Base-by-base conservation (phyloP, 2,797 vertebrate species). In the Dendrocincla fuliginosa region DNA sequence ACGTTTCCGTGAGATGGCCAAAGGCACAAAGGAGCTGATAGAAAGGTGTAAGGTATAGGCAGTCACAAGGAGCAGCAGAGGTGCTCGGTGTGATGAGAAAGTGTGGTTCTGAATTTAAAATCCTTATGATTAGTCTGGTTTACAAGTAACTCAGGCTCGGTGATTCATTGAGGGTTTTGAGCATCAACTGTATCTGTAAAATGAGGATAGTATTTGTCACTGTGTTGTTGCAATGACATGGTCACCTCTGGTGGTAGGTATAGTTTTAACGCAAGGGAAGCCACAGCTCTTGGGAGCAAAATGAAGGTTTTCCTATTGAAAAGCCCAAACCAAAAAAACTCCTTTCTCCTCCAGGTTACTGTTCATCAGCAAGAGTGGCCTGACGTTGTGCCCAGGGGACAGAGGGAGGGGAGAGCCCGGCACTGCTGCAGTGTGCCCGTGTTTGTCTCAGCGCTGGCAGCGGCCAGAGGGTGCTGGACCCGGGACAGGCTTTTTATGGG, bases 331-430 rank as follows among this genome's bases (percentile, higher is more conserved):
- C 27, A 27, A 74, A 25, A 24, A 27, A 70, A 8, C 15, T 67
- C 47, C 10, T 15, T 78, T 39, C 18, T 50, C 22, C 12, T 79
- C 7, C 15, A 61, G 17, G 22, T 32, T 20, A 15, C 9, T 57
- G 24, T 30, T 32, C 10, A 2, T 11, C 20, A 42, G n/a, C 5
- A 39, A 19, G 35, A 22, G 3, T 11, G 37, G 8, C 46, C 52
- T 30, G 27, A 20, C 8, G 8, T 65, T 24, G 10, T 0, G n/a
- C 18, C 16, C 3, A 4, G 19, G 46, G 0, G 53, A 2, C 0
- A 0, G 37, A 46, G n/a, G 6, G 42, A 55, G 56, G 32, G 0
- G 13, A 50, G 52, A 1, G 42, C 24, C 18, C 2, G 1, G 17
- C 9, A 0, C n/a, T 24, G 35, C 55, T 49, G 50, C 55, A 9